Evolutionary conservation across 1,140 invertebrate species (phyloP).

Genomic region (Choristoneura fumiferana): DNA sequence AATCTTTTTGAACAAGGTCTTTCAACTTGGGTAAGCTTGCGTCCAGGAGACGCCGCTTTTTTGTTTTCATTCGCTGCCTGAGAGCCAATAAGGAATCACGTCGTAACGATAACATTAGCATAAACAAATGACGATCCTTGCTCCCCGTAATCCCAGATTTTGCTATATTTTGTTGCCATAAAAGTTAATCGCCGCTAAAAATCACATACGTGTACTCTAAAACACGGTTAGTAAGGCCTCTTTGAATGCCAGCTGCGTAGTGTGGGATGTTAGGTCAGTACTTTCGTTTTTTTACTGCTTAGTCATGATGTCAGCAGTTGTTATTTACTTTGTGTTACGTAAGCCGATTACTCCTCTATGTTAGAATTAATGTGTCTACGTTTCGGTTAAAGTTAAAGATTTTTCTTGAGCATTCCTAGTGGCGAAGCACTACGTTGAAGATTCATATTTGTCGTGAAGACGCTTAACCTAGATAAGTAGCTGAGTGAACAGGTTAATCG

Average conservation of each 20-base stretch:
- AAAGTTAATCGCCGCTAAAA: slow-evolving; percentile 3
- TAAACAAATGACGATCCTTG: background rate
- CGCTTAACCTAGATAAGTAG: background rate
- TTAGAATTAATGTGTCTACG: slow-evolving; percentile 2
- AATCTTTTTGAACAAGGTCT: background rate
- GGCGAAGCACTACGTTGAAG: background rate
- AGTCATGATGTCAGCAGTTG: slow-evolving; percentile 7
- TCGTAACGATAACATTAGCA: background rate
- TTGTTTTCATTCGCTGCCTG: too few species aligned
- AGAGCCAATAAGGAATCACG: background rate
- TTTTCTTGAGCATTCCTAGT: background rate
- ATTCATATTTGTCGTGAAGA: background rate
- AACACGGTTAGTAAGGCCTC: background rate
- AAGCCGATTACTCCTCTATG: slow-evolving; percentile 1
- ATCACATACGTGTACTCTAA: slow-evolving; percentile 9
- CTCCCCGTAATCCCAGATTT: background rate
- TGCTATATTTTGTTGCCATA: background rate
- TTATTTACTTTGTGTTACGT: background rate
- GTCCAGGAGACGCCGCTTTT: too few species aligned
- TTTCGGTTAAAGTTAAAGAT: background rate
- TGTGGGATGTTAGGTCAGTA: slow-evolving; percentile 4
- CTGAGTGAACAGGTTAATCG: slow-evolving; percentile 10
- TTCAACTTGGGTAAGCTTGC: background rate
- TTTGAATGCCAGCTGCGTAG: slow-evolving; percentile 9
- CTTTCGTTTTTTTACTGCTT: slow-evolving; percentile 10